These are phyloP conservation scores for Melolontha melolontha DNA, from an alignment of 2,888 invertebrate genomes.

Conservation along the genomic window DNA sequence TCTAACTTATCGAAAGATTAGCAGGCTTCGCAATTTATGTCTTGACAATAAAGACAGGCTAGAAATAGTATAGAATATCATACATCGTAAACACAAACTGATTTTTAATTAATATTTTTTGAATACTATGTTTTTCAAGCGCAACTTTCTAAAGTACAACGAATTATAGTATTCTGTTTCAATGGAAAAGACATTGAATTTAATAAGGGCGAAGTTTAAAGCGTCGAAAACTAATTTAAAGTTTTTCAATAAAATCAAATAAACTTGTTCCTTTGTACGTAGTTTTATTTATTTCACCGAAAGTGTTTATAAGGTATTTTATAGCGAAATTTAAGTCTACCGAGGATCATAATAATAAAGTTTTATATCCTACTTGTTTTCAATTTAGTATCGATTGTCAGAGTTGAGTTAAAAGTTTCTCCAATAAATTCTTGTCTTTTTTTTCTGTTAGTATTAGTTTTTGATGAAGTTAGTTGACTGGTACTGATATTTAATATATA, in stretches of 20 bases:
- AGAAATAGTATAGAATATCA: neutral
- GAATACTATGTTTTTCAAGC: neutral
- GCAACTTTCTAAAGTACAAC: constrained; percentile 13
- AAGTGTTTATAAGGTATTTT: constrained; percentile 22
- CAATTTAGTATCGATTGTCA: constrained; percentile 1
- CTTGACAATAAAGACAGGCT: neutral
- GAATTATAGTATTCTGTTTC: constrained; percentile 10
- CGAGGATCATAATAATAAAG: constrained; percentile 25
- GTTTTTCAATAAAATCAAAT: constrained; percentile 39
- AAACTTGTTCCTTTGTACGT: constrained; percentile 14
- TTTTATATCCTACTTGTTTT: constrained; percentile 17
- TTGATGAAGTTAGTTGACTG: no score
- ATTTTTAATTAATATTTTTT: constrained; percentile 15
- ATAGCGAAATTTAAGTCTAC: constrained; percentile 21
- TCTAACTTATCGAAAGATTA: constrained; percentile 9
- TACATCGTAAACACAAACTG: neutral
- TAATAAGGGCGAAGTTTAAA: constrained; percentile 26
- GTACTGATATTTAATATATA: no score
- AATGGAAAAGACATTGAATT: constrained; percentile 27
- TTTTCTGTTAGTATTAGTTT: no score
- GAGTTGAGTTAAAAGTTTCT: neutral
- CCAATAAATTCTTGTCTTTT: no score
- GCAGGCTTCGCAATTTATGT: constrained; percentile 1
- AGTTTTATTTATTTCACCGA: constrained; percentile 19
- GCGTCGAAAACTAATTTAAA: constrained; percentile 35